These are phyloP conservation scores for Crocallis elinguaria DNA, from an alignment of 2,888 invertebrate species.

Conservation along the genomic window DNA sequence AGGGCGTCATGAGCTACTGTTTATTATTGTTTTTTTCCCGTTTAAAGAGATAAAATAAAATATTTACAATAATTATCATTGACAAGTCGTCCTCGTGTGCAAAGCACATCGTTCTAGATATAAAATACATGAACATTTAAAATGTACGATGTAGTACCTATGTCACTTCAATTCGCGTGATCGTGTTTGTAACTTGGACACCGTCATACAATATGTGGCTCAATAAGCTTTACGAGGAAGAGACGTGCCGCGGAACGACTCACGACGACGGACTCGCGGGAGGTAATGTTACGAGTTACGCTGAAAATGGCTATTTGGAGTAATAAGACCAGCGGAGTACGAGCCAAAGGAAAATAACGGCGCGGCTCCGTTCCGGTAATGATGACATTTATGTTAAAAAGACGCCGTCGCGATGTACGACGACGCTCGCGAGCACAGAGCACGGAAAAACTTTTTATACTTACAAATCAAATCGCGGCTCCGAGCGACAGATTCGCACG, in stretches of 20 bases:
- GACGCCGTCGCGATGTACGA: too few relatives aligned
- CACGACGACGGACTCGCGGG: neutral
- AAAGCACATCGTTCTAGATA: too few relatives aligned
- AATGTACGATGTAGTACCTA: too few relatives aligned
- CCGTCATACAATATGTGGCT: neutral
- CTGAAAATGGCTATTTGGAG: constrained; percentile 4
- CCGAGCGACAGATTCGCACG: neutral
- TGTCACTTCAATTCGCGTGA: neutral
- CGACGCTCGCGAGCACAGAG: too few relatives aligned
- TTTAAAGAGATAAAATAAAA: too few relatives aligned
- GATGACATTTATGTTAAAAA: constrained; percentile 8
- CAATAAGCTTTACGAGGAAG: neutral
- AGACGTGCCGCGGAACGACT: neutral
- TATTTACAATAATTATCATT: too few relatives aligned
- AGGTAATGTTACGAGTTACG: neutral
- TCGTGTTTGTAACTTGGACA: neutral
- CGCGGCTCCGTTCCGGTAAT: constrained; percentile 12
- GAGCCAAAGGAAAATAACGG: constrained; percentile 10
- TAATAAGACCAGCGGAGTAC: constrained; percentile 2
- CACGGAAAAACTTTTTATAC: constrained; percentile 3
- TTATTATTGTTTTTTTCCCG: too few relatives aligned
- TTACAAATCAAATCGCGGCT: constrained; percentile 3
- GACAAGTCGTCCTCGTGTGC: too few relatives aligned
- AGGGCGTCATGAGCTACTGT: too few relatives aligned
- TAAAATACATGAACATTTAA: too few relatives aligned